These are phyloP conservation scores for Portunus trituberculatus DNA, from an alignment of 1,140 invertebrate species.

Conservation along the genomic window DNA sequence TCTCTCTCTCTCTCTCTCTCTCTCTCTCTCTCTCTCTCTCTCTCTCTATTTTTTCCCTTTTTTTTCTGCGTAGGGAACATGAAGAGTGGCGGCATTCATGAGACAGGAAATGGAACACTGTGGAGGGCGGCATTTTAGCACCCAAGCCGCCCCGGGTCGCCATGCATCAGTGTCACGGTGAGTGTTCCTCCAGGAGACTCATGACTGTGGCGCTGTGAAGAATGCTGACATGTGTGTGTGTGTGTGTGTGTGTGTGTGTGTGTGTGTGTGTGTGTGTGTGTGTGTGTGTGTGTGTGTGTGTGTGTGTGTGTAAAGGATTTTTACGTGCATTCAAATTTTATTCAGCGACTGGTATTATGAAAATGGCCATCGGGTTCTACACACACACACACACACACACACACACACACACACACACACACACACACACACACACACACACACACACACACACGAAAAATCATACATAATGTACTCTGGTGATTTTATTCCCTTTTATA, in stretches of 20 bases:
- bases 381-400: neutral
- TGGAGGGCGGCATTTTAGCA: neutral
- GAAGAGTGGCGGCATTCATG: neutral
- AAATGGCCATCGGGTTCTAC: neutral
- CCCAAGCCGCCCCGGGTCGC: neutral
- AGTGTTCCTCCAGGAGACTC: no score
- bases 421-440: no score
- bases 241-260: neutral
- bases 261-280: neutral
- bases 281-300: neutral
- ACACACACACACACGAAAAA: no score
- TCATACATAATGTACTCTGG: neutral
- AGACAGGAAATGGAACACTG: neutral
- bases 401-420: no score
- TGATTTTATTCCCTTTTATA: neutral
- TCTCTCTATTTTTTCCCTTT: neutral
- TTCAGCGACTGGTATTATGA: neutral
- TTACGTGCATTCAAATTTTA: neutral
- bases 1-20: no score
- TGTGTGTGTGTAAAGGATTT: neutral
- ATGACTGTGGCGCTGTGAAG: no score
- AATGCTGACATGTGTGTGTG: neutral
- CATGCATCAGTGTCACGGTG: neutral
- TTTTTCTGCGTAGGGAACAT: neutral
- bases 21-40: no score